These are phyloP conservation scores for Caenorhabditis elegans DNA, from an alignment of 1,140 invertebrate genomes.

Conservation along the genomic window WBcel235 BX284605.5:8057001-8057500, in stretches of 20 bases:
- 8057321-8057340: constrained; percentile 64
- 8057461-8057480: constrained; percentile 63
- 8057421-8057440: constrained; percentile 59
- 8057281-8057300: constrained; percentile 60
- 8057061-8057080: constrained; percentile 45
- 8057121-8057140: constrained; percentile 62
- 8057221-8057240: too few relatives aligned
- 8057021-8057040: neutral
- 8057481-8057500: constrained; percentile 60
- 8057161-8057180: constrained; percentile 60
- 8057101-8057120: constrained; percentile 64
- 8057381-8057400: constrained; percentile 53
- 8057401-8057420: too few relatives aligned
- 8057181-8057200: constrained; percentile 49
- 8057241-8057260: constrained; percentile 54
- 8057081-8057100: constrained; percentile 42
- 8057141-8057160: constrained; percentile 57
- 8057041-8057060: constrained; percentile 65
- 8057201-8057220: neutral
- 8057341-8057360: constrained; percentile 59
- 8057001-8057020: neutral
- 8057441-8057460: constrained; percentile 56
- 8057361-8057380: constrained; percentile 63
- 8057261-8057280: constrained; percentile 60
- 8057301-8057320: constrained; percentile 62